Evolutionary conservation across 2,797 vertebrate genomes (phyloP).

Genomic region (Podarcis lilfordi): DNA sequence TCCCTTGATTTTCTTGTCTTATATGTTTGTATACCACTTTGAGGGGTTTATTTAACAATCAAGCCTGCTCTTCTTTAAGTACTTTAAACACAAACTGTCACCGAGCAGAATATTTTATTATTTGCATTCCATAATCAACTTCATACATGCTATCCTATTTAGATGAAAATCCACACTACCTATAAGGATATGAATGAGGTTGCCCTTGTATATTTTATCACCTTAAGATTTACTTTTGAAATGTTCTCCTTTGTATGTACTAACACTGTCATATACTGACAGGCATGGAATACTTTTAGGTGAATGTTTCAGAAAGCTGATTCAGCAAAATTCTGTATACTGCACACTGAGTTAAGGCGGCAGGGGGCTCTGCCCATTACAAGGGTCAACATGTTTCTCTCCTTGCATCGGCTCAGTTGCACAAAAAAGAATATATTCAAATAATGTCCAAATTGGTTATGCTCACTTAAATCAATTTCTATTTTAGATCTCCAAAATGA

Average conservation of each 20-base stretch:
- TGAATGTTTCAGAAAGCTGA: background rate
- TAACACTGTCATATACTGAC: background rate
- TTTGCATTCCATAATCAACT: background rate
- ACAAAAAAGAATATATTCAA: background rate
- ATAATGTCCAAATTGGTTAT: background rate
- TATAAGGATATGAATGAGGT: background rate
- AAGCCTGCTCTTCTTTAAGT: background rate
- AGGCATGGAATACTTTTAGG: slow-evolving; percentile 7
- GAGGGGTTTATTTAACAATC: no score
- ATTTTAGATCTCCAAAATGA: background rate
- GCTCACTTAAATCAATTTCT: background rate
- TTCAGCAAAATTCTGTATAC: background rate
- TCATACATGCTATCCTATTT: background rate
- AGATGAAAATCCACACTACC: background rate
- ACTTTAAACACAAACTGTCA: background rate
- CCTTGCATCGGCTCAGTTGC: background rate
- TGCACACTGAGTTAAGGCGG: background rate
- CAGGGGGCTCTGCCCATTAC: background rate
- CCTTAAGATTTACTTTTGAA: background rate
- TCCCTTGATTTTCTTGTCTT: no score
- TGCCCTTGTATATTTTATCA: background rate
- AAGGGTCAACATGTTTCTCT: background rate
- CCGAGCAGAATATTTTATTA: background rate
- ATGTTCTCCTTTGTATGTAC: accelerated
- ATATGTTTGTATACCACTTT: no score